phyloP scores from a whole-genome alignment of 2,888 invertebrate genomes.

The Eilema griseolum region DNA sequence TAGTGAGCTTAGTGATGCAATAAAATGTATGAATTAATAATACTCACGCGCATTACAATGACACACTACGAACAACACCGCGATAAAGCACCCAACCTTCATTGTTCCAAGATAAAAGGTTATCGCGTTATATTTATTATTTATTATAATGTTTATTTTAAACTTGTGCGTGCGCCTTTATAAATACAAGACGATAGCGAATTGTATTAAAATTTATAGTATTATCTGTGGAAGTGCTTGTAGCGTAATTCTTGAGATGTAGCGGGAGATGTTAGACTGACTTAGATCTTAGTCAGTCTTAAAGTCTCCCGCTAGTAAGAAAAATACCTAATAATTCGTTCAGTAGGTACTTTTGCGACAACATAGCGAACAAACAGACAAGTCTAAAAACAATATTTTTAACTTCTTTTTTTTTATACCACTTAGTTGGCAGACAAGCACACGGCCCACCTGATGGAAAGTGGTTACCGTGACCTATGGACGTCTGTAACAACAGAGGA shows the following conservation, averaged over 20 bases:
- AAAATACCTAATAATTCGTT: too few species aligned
- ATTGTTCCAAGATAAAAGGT: conserved; percentile 42
- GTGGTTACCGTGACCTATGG: too few species aligned
- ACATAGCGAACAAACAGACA: too few species aligned
- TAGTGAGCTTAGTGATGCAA: conserved; percentile 6
- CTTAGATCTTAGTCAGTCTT: too few species aligned
- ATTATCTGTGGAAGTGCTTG: conserved; percentile 11
- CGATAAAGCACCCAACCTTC: conserved; percentile 47
- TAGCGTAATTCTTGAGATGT: conserved; percentile 19
- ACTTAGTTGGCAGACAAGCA: too few species aligned
- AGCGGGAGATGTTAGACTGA: background rate
- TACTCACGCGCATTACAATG: conserved; percentile 50
- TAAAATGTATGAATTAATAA: conserved; percentile 24
- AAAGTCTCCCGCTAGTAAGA: too few species aligned
- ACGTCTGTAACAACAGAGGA: too few species aligned
- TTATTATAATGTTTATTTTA: conserved; percentile 31
- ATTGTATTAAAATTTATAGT: conserved; percentile 32
- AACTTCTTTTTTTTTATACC: too few species aligned
- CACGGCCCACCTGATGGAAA: too few species aligned
- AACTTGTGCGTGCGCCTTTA: conserved; percentile 34
- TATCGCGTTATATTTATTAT: conserved; percentile 30
- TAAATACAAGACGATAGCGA: conserved; percentile 39
- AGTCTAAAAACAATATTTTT: too few species aligned
- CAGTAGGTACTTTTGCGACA: too few species aligned
- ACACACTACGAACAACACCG: conserved; percentile 39